phyloP scores from a whole-genome alignment of 2,888 invertebrate genomes.

The Ceriagrion tenellum region DNA sequence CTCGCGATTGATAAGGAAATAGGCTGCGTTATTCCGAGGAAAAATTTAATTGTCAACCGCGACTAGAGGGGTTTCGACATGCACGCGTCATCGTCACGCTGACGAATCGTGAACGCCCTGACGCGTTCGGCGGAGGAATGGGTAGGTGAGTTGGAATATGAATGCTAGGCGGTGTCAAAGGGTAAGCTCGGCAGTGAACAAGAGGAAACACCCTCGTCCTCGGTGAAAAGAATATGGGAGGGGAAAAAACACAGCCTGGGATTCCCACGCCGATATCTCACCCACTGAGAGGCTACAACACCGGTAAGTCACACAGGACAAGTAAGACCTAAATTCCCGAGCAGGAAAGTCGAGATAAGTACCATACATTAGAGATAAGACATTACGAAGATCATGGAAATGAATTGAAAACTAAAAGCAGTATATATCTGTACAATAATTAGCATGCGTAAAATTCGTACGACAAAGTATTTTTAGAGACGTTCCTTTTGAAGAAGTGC shows the following conservation, averaged over 20 bases:
- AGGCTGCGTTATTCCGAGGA: not conserved
- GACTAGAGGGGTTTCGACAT: not conserved
- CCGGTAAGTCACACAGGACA: no score
- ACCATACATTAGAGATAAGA: no score
- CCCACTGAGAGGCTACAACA: not conserved
- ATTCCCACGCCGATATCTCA: not conserved
- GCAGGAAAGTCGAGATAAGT: no score
- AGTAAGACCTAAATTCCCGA: no score
- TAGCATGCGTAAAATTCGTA: no score
- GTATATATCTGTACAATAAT: no score
- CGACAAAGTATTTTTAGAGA: no score
- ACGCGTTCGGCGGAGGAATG: not conserved
- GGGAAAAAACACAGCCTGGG: not conserved
- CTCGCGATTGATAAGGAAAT: constrained; percentile 11
- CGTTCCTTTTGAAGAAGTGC: no score
- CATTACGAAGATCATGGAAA: no score
- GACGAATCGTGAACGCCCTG: constrained; percentile 6
- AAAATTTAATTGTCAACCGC: not conserved
- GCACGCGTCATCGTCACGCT: not conserved
- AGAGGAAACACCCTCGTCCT: not conserved
- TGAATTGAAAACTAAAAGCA: no score
- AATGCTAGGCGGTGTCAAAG: not conserved
- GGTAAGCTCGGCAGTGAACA: not conserved
- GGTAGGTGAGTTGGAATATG: not conserved
- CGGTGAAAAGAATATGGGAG: not conserved